Evolutionary conservation across 2,888 invertebrate genomes (phyloP), one percentile per base, ranked within the genome.

Genomic region (Thecocarcelia acutangulata): DNA sequence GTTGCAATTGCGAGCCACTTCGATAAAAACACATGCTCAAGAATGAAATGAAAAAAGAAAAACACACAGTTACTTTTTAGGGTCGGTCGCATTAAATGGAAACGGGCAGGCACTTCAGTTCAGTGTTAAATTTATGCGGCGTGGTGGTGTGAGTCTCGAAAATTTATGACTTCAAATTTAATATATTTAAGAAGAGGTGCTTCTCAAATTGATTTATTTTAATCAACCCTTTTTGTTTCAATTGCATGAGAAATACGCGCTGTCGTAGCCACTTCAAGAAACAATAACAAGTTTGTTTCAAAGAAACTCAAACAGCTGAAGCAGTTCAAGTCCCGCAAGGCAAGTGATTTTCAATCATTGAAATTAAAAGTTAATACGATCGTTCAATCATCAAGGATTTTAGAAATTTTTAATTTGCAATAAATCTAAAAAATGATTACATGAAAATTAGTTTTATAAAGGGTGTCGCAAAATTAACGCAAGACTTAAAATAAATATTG

Each of bases 131-230:
- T 17, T 12, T 21, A 46, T n/a, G 42, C n/a, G 40, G 37, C 6
- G 8, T 42, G 28, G 46, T 6, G 46, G n/a, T 59, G 17, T 19
- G 59, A 46, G 37, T 46, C 64, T 0, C 19, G 40, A 15, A 64
- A 61, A 61, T 66, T 75, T 66, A 78, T 72, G 75, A 78, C 74
- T 78, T 82, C 56, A 59, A 66, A 74, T 74, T 74, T 61, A 52
- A 61, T 17, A 40, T 50, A 33, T 52, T 59, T 76, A 76, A 68
- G 52, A 61, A 68, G 33, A 75, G 68, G 75, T 58, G 61, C 46
- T 68, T 75, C 59, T 46, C 0, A 56, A 75, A 66, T 80, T 66
- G 80, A 61, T 80, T 75, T 63, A 81, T 73, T 72, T 54, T 37
- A 72, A 75, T 17, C 74, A 64, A 72, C 76, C 80, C 80, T 52